Conservation (phyloP, 2,888 invertebrate genomes). For the Acanthopleura granulata region DNA sequence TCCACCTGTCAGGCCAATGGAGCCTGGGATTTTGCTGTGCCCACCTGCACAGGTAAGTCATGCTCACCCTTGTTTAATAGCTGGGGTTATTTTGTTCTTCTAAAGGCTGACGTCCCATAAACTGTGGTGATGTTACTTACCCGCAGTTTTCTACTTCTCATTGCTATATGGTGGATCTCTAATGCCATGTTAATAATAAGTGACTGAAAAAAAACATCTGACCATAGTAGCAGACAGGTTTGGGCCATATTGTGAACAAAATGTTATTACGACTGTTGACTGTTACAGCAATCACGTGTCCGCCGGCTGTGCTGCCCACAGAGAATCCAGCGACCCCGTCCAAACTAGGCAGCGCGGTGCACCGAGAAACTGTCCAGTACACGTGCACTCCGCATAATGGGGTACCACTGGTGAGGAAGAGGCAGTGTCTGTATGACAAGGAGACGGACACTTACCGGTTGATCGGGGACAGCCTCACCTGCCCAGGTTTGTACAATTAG, state of each 20-base stretch:
- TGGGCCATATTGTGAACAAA: background rate
- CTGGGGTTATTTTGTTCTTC: no score
- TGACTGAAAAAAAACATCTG: no score
- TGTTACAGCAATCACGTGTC: conserved; percentile 30
- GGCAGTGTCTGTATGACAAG: conserved; percentile 41
- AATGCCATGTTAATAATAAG: no score
- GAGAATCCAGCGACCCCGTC: conserved; percentile 4
- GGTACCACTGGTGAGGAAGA: conserved; percentile 11
- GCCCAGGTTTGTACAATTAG: conserved; percentile 37
- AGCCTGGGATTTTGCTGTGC: conserved; percentile 54
- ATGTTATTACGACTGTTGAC: conserved; percentile 11
- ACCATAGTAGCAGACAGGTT: background rate
- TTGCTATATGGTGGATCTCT: no score
- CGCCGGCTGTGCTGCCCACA: conserved; percentile 17
- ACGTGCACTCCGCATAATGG: background rate
- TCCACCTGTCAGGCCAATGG: conserved; percentile 73
- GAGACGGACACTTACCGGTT: conserved; percentile 35
- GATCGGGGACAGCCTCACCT: conserved; percentile 35
- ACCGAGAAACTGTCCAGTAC: background rate
- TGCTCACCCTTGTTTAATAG: no score
- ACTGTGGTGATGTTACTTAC: no score
- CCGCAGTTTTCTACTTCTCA: no score
- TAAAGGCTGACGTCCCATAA: no score
- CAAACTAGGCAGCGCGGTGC: background rate
- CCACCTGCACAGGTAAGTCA: conserved; percentile 44